Base-by-base conservation (phyloP, 1,140 invertebrate species). In the Nebria ingens region DNA sequence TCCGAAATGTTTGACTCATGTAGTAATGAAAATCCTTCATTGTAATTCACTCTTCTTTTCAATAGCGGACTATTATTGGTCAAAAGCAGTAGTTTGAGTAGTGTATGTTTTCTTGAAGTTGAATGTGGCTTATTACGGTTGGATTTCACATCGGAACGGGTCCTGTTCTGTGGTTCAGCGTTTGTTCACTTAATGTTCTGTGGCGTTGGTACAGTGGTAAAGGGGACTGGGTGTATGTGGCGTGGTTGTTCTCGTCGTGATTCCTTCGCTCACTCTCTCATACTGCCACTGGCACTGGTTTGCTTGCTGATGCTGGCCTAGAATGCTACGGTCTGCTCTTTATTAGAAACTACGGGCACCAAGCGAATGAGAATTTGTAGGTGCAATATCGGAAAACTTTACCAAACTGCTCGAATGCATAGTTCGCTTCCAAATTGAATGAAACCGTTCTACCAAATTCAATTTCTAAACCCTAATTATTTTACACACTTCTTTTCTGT, bases 351-450 rank as follows among this genome's bases (percentile, higher is more conserved):
- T 45, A 45, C 40, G 17, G 40, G 9, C 15, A 45, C 40, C 15
- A 4, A 3, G 17, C 40, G 40, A 45, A 45, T 45, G 40, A 45
- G 40, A 45, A 45, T 45, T 45, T 45, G 40, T 45, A 45, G 40
- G 40, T 45, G 40, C 40, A 45, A 45, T 45, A 45, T 45, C 40
- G 40, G 40, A 45, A 45, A 45, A 45, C 40, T 45, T 45, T 45
- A 6, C 40, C 40, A 45, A 45, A 45, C 40, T 17, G 40, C 6
- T 17, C 40, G 40, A 17, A 45, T 45, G 40, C 40, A 45, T 45
- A 45, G 40, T 45, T 45, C 17, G 40, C 40, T 17, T n/a, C 15
- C 40, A 45, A 45, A 45, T 45, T 45, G 40, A 45, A 45, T 45
- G 6, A 45, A 45, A 45, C 40, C 9, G 40, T 45, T 45, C 40